Evolutionary conservation across 2,888 invertebrate genomes (phyloP), one percentile per base, ranked within the genome.

Genomic region (Eueremaeus valkanovi): DNA sequence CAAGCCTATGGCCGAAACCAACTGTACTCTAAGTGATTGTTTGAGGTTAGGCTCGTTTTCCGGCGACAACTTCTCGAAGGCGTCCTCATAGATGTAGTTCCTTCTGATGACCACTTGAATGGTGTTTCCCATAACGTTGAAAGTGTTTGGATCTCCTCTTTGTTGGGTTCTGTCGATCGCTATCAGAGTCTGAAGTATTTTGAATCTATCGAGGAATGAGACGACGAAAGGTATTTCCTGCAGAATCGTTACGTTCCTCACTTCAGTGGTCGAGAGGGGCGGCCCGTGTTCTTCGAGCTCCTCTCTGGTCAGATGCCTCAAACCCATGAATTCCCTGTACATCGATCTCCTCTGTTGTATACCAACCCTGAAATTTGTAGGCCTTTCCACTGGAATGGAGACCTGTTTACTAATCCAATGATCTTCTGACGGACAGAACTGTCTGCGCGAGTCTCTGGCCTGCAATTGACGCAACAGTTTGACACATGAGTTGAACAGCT

Each of bases 31-130:
- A 40, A 76, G 68, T 9, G 42, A 21, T 70, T 72, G 55, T 49
- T 77, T 75, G 21, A 76, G 27, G 58, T 75, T 58, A 11, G 76
- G 76, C 93, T 93, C 93, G 85, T 95, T 95, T 81, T 92, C 92
- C 1, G 88, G 88, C 0, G 95, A 92, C 5, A 98, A 86, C 83
- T 94, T 94, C 73, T 95, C 95, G 82, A 94, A 97, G 0, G 98
- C 94, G 84, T 99, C 99, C 85, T 98, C 98, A 83, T 99, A 99
- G n/a, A 99, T 87, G 85, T 95, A 94, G 79, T 92, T 91, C 75
- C 99, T 87, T 76, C 95, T 85, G 9, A 94, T 90, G 40, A 89
- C 89, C 45, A 94, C 87, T 80, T 88, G 87, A 79, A 92, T 90
- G 58, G 88, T 87, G 0, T 91, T 90, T 0, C 92, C 92, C 73